Evolutionary conservation across 2,888 invertebrate genomes (phyloP), one percentile per base, ranked within the genome.

Genomic region (Habroteleia sp.): DNA sequence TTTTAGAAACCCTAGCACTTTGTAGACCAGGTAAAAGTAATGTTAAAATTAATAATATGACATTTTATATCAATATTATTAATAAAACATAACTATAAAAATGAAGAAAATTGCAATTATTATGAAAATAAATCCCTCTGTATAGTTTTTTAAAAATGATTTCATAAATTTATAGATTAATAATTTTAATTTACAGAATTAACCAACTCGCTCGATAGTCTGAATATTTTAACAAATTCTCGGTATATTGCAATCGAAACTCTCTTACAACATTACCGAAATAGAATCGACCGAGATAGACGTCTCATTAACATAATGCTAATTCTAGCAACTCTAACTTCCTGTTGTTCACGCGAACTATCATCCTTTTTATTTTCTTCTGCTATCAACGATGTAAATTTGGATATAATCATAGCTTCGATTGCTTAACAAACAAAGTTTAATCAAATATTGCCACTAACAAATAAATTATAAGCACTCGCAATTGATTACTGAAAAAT

Each of bases 21-120:
- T 91, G 90, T 69, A 86, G 91, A 7, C 89, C 89, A 81, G 91
- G 91, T 91, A 81, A 81, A 44, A n/a, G n/a, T n/a, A n/a, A n/a
- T n/a, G n/a, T n/a, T n/a, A n/a, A n/a, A n/a, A n/a, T n/a, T n/a
- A n/a, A n/a, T n/a, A n/a, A n/a, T n/a, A n/a, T n/a, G n/a, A n/a
- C n/a, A n/a, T n/a, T 20, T 20, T 20, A 20, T 20, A 20, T 20
- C 20, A 20, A n/a, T n/a, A n/a, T n/a, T n/a, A n/a, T n/a, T n/a
- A n/a, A n/a, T 20, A 20, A 20, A 20, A 20, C 20, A 4, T 20
- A 20, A 20, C n/a, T n/a, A n/a, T n/a, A 20, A 20, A 20, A 20
- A 20, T 20, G 2, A 20, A 20, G 2, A 20, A 20, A 4, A 20
- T 20, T 3, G 20, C 3, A 20, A 20, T 3, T 3, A 4, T 20